Evolutionary conservation across 2,888 invertebrate genomes (phyloP).

Genomic region (Cotesia congregata): DNA sequence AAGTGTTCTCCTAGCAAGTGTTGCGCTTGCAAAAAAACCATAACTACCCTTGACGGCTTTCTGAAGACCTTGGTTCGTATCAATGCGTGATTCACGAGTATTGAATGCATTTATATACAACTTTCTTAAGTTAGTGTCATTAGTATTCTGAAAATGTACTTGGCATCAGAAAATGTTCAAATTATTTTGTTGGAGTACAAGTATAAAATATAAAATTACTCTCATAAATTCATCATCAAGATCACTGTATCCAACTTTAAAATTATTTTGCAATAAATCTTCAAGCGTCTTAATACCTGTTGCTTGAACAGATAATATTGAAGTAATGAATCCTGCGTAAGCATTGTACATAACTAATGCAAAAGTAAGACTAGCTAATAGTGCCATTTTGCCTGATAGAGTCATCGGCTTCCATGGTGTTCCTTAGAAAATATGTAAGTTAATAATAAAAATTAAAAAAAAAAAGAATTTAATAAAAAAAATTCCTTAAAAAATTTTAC

Average conservation of each 20-base stretch:
- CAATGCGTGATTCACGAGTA: conserved; percentile 60
- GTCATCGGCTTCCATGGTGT: conserved; percentile 74
- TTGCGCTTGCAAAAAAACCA: conserved; percentile 77
- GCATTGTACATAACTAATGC: conserved; percentile 77
- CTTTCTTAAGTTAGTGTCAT: conserved; percentile 73
- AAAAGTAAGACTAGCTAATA: conserved; percentile 75
- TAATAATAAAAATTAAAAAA: conserved; percentile 19
- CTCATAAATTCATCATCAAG: conserved; percentile 77
- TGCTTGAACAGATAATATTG: conserved; percentile 76
- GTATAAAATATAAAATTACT: conserved; percentile 64
- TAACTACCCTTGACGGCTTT: conserved; percentile 74
- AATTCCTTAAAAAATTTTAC: not conserved
- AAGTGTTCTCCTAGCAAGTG: conserved; percentile 73
- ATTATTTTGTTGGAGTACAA: not conserved
- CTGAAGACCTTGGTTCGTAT: conserved; percentile 70
- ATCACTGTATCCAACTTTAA: conserved; percentile 76
- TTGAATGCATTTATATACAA: conserved; percentile 71
- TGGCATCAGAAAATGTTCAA: not conserved
- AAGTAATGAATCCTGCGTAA: conserved; percentile 79
- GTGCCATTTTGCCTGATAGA: conserved; percentile 74
- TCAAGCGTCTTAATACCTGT: conserved; percentile 73
- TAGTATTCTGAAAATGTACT: conserved; percentile 46
- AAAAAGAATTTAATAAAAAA: not conserved
- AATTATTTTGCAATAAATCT: conserved; percentile 75
- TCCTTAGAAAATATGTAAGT: conserved; percentile 66